Percentiles rank a stretch among this genome's conserved stretches.
phyloP scores from a whole-genome alignment of 2,113 vertebrate species.

The Gallinago media region DNA sequence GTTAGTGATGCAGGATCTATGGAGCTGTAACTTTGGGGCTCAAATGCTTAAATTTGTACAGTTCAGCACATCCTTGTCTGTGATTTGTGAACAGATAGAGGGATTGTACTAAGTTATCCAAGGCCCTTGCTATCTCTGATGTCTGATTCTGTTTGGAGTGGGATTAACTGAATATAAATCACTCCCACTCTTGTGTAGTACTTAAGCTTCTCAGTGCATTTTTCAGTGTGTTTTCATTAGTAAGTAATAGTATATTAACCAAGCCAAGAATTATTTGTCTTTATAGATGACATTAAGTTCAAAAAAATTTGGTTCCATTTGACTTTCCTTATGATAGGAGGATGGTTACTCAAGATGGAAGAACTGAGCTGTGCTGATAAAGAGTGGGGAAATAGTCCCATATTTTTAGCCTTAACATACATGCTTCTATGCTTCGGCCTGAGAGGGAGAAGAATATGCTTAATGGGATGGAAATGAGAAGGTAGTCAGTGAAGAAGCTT shows the following conservation, averaged over 20 bases:
- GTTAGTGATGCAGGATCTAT: not conserved
- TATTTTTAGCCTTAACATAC: not conserved
- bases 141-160: constrained; percentile 45
- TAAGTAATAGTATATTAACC: constrained; percentile 32
- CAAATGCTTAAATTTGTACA: constrained; percentile 26
- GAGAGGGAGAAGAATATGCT: not conserved
- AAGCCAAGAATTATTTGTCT: constrained; percentile 45
- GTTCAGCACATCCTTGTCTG: constrained; percentile 30
- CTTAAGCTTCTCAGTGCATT: constrained; percentile 19
- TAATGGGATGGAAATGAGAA: not conserved
- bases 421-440: not conserved
- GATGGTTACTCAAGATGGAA: constrained; percentile 7
- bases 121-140: constrained; percentile 15
- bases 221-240: constrained; percentile 39
- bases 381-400: not conserved
- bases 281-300: constrained; percentile 36
- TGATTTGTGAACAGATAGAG: constrained; percentile 51
- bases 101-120: constrained; percentile 27
- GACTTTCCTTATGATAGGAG: not conserved
- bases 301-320: not conserved
- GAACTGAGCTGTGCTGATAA: constrained; percentile 31
- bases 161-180: constrained; percentile 63
- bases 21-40: not conserved
- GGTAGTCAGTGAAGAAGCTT: not conserved
- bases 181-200: constrained; percentile 7